Conservation (phyloP, 2,113 vertebrate species). For the Urocynchramus pylzowi region DNA sequence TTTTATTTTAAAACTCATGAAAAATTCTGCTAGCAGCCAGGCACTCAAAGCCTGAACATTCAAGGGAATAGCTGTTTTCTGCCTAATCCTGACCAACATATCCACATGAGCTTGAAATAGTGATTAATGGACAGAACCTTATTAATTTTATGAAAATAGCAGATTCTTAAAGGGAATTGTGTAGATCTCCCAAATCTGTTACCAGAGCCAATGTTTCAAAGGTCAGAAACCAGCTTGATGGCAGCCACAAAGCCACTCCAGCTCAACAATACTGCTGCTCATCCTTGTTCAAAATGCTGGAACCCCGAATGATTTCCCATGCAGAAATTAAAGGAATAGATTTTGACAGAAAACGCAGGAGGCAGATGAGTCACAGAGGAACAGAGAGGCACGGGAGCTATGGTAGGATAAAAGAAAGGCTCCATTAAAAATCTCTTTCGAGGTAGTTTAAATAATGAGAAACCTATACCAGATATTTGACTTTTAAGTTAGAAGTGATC, state of each 20-base stretch:
- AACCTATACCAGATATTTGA: neutral
- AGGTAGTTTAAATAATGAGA: neutral
- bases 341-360: neutral
- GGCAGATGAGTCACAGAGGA: neutral
- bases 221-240: neutral
- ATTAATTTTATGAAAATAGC: neutral
- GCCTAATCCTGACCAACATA: neutral
- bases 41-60: neutral
- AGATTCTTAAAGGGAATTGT: neutral
- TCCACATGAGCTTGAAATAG: neutral
- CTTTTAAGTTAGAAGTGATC: neutral
- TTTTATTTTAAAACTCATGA: neutral
- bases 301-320: neutral
- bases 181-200: neutral
- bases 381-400: neutral
- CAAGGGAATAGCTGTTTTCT: neutral
- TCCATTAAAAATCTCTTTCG: neutral
- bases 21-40: neutral
- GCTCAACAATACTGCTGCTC: neutral
- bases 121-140: neutral
- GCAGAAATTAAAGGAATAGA: neutral
- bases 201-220: neutral
- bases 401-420: neutral
- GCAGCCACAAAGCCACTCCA: neutral
- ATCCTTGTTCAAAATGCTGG: neutral